Percentiles rank a stretch among this genome's conserved stretches.
phyloP scores from a whole-genome alignment of 2,888 invertebrate species.

The Nomada fabriciana region DNA sequence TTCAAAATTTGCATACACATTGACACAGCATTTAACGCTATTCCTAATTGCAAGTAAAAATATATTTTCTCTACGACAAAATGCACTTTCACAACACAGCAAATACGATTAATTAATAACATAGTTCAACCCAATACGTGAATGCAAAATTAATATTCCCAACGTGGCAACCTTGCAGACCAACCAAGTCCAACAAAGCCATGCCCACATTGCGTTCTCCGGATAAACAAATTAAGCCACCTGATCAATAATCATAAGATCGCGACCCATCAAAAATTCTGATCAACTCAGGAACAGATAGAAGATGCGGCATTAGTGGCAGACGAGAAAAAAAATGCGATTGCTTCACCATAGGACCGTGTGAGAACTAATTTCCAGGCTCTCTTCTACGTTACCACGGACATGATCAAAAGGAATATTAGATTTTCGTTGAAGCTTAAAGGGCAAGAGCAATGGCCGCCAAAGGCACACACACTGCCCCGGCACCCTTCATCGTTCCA shows the following conservation, averaged over 20 bases:
- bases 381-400: constrained; percentile 43
- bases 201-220: too few relatives aligned
- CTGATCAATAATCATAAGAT: neutral
- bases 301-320: neutral
- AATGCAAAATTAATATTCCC: too few relatives aligned
- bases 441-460: constrained; percentile 74
- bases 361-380: constrained; percentile 62
- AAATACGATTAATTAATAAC: too few relatives aligned
- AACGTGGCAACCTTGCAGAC: too few relatives aligned
- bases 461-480: constrained; percentile 35
- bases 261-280: neutral
- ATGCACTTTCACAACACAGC: too few relatives aligned
- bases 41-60: too few relatives aligned
- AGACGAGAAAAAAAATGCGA: neutral
- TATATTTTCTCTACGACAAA: too few relatives aligned
- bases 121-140: too few relatives aligned
- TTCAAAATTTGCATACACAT: too few relatives aligned
- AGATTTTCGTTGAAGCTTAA: constrained; percentile 62
- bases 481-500: constrained; percentile 78
- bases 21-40: too few relatives aligned
- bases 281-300: neutral
- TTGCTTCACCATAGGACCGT: constrained; percentile 3
- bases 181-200: too few relatives aligned
- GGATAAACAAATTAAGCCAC: too few relatives aligned
- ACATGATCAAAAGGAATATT: constrained; percentile 72